phyloP scores from a whole-genome alignment of 2,888 invertebrate genomes.

The Pammene aurita region DNA sequence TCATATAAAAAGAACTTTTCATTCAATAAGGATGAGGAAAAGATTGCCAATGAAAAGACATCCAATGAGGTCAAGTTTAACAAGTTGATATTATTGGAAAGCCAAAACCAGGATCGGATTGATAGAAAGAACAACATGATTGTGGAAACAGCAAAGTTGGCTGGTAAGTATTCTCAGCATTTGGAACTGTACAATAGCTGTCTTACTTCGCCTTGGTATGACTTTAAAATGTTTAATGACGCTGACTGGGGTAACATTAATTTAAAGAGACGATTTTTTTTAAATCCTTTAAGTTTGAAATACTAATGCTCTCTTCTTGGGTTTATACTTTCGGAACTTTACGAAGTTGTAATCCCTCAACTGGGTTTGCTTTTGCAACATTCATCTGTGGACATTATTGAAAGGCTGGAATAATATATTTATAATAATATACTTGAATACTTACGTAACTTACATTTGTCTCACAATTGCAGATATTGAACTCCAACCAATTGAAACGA shows the following conservation, averaged over 20 bases:
- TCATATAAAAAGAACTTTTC: constrained; percentile 68
- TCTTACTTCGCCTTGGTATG: background rate
- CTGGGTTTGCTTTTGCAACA: too few species aligned
- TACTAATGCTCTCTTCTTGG: too few species aligned
- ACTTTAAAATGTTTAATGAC: too few species aligned
- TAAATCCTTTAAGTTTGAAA: too few species aligned
- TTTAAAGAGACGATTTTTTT: too few species aligned
- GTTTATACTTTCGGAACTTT: too few species aligned
- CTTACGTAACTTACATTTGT: background rate
- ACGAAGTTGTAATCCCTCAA: too few species aligned
- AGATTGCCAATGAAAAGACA: constrained; percentile 73
- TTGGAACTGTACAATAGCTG: too few species aligned
- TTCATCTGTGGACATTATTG: too few species aligned
- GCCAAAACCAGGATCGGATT: constrained; percentile 77
- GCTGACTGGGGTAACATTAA: too few species aligned
- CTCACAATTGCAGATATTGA: constrained; percentile 59
- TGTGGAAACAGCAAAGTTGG: constrained; percentile 67
- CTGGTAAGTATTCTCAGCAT: constrained; percentile 49
- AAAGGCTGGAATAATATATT: too few species aligned
- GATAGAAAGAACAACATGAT: constrained; percentile 70
- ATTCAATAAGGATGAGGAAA: constrained; percentile 75
- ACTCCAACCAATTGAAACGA: constrained; percentile 58
- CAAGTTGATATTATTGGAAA: constrained; percentile 70
- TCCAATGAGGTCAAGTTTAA: constrained; percentile 73
- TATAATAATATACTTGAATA: too few species aligned